phyloP scores from a whole-genome alignment of 2,888 invertebrate genomes.

The Acleris sparsana region DNA sequence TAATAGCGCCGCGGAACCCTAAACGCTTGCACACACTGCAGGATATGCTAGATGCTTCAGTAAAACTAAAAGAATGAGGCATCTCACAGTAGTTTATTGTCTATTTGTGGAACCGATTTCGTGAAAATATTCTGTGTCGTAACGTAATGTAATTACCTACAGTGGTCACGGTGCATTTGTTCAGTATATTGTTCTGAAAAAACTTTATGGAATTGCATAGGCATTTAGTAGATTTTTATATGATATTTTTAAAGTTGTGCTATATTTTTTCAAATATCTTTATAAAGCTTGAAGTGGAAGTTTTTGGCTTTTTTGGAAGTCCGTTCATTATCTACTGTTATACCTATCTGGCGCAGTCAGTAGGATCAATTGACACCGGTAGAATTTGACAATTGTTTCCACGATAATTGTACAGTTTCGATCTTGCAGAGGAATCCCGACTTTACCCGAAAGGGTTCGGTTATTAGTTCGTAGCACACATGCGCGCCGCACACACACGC shows the following conservation, averaged over 20 bases:
- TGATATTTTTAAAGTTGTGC: too few species aligned
- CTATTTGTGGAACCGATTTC: too few species aligned
- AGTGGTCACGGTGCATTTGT: too few species aligned
- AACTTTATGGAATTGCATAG: too few species aligned
- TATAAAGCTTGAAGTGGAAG: too few species aligned
- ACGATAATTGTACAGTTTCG: not conserved
- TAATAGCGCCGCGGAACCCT: slow-evolving; percentile 47
- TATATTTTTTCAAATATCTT: too few species aligned
- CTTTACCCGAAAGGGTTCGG: slow-evolving; percentile 60
- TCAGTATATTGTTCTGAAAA: too few species aligned
- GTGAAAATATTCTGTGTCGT: too few species aligned
- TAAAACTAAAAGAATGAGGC: not conserved
- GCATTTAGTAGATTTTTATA: too few species aligned
- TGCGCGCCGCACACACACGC: slow-evolving; percentile 40
- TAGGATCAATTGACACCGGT: not conserved
- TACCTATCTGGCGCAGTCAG: slow-evolving; percentile 1
- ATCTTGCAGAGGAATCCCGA: slow-evolving; percentile 37
- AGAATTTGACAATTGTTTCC: not conserved
- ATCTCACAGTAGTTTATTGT: too few species aligned
- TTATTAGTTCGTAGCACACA: slow-evolving; percentile 56
- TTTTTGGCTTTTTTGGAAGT: not conserved
- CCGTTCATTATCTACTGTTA: not conserved
- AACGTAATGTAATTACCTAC: too few species aligned
- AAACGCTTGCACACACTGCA: slow-evolving; percentile 3
- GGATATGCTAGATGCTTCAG: slow-evolving; percentile 8